Base-by-base conservation (phyloP, 2,888 invertebrate genomes). In the Notodonta ziczac region DNA sequence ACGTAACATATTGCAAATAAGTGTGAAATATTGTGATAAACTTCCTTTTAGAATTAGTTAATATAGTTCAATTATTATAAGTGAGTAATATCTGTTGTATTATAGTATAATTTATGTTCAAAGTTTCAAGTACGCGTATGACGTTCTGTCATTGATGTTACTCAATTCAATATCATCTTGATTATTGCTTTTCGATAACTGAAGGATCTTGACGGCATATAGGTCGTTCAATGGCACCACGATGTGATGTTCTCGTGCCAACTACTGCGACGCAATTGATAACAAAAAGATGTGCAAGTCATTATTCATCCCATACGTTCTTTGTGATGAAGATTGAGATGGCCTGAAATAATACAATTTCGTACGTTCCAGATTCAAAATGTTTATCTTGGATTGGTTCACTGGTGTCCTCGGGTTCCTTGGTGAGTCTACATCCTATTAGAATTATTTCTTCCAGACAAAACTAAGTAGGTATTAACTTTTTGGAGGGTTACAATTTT, bases 381-480 rank as follows among this genome's bases (percentile, higher is more conserved):
- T 98, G 98, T 98, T 98, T 95, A 96, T 98, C 94, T 97, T 97
- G 97, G 98, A 98, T 93, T 98, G 98, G 98, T 97, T 98, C 89
- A 97, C 98, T 90, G 98, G 98, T 83, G 98, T 98, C 86, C 95
- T 98, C 87, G 98, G 98, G 90, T 98, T 97, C 94, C 95, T 98
- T 89, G 98, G 98, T 98, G 90, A 96, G 96, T 94, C 62, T 66
- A 50, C 32, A 67, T 62, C 60, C 40, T 60, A 59, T 59, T 61
- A 55, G 9, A 50, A 50, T 50, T 50, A 50, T 50, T 35, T 42
- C 7, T 42, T 10, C 10, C 9, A 42, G 10, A 10, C 12, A 10
- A 10, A 35, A 5, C 4, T 35, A 1, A 5, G 5, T 35, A 35
- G 35, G 42, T 42, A 42, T 9, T 42, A 10, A 42, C 42, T 42